Conservation (phyloP, 1,140 invertebrate genomes). For the Sminthurinus signatus region DNA sequence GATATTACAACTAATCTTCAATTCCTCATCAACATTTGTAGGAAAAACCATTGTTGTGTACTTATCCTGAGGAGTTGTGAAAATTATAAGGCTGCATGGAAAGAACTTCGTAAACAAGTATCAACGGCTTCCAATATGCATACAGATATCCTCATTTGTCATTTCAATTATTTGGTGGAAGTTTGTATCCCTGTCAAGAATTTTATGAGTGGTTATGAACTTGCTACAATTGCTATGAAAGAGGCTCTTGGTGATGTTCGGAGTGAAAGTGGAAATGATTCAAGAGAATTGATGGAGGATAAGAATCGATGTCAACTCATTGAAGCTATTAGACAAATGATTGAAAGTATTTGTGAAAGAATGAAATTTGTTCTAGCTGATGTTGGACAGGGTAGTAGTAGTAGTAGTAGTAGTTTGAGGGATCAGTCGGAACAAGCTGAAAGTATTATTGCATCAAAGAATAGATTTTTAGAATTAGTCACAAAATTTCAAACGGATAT, state of each 20-base stretch:
- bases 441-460: not conserved
- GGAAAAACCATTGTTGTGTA: not conserved
- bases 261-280: too few species aligned
- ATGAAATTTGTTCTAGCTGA: slow-evolving; percentile 4
- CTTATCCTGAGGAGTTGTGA: not conserved
- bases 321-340: not conserved
- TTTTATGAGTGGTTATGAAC: not conserved
- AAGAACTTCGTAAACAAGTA: not conserved
- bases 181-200: slow-evolving; percentile 1
- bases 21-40: slow-evolving; percentile 13
- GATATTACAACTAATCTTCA: not conserved
- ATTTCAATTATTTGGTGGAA: slow-evolving; percentile 5
- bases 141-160: not conserved
- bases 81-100: slow-evolving; percentile 1
- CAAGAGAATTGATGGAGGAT: not conserved
- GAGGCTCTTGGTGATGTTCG: too few species aligned
- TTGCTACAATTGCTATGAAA: not conserved
- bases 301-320: not conserved
- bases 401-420: too few species aligned
- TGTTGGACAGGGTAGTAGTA: not conserved
- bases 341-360: slow-evolving; percentile 7
- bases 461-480: not conserved
- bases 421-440: not conserved
- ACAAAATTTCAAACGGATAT: slow-evolving; percentile 1
- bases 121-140: not conserved